These are phyloP conservation scores for Drosophila serrata DNA, from an alignment of 1,140 invertebrate genomes.

Conservation along the genomic window DNA sequence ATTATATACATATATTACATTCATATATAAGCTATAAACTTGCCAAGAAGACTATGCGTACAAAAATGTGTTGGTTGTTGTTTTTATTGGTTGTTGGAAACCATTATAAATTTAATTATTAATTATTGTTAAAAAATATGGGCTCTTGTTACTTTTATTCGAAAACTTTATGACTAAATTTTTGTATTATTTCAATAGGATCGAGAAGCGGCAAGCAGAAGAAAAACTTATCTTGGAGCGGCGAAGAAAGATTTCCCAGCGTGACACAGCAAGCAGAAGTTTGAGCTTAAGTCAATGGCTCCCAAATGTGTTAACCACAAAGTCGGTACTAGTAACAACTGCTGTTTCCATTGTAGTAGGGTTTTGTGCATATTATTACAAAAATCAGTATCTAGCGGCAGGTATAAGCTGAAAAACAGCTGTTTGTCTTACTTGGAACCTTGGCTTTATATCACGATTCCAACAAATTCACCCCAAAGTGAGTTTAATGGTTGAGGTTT, in stretches of 20 bases:
- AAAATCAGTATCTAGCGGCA: slow-evolving; percentile 76
- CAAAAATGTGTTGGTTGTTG: too few species aligned
- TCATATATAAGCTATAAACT: too few species aligned
- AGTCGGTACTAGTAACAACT: slow-evolving; percentile 77
- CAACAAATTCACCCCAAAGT: slow-evolving; percentile 44
- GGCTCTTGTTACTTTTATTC: too few species aligned
- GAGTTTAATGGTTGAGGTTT: slow-evolving; percentile 60
- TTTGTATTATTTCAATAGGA: slow-evolving; percentile 84
- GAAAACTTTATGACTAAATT: too few species aligned
- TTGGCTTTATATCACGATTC: slow-evolving; percentile 44
- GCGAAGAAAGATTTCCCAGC: slow-evolving; percentile 83
- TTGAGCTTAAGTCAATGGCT: slow-evolving; percentile 67
- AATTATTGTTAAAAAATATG: too few species aligned
- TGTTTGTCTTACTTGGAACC: slow-evolving; percentile 36
- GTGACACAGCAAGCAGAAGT: slow-evolving; percentile 51
- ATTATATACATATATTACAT: too few species aligned
- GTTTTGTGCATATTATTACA: slow-evolving; percentile 84
- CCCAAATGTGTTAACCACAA: slow-evolving; percentile 73
- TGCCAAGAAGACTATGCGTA: too few species aligned
- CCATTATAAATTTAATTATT: too few species aligned
- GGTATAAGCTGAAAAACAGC: slow-evolving; percentile 77
- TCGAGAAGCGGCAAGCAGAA: slow-evolving; percentile 85
- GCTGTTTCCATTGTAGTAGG: slow-evolving; percentile 83
- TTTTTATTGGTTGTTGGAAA: too few species aligned
- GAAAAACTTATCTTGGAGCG: slow-evolving; percentile 83